A percentile compares a stretch with the other conserved stretches of the same genome.
These are phyloP conservation scores for Nemotelus pantherinus DNA, from an alignment of 2,888 invertebrate genomes.

Conservation along the genomic window DNA sequence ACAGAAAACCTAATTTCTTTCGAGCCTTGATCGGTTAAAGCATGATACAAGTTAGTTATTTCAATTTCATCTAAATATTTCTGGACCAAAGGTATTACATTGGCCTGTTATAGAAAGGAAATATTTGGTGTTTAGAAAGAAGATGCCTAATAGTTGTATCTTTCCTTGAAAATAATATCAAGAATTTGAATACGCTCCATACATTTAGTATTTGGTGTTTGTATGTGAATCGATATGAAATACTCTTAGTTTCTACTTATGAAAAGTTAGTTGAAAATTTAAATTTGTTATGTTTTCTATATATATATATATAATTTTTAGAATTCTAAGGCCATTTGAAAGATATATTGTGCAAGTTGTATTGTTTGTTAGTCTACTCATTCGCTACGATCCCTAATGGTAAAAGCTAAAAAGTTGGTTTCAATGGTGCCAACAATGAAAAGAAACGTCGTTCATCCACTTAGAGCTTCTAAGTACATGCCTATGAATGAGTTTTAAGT, in stretches of 20 bases:
- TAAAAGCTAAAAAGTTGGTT: conserved; percentile 17
- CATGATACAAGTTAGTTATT: too few species aligned
- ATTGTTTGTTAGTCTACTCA: conserved; percentile 27
- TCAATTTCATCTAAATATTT: too few species aligned
- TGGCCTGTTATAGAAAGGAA: too few species aligned
- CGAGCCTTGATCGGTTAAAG: too few species aligned
- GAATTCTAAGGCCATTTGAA: conserved; percentile 48
- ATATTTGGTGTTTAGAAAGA: too few species aligned
- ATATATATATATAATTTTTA: conserved; percentile 17
- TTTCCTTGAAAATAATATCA: too few species aligned
- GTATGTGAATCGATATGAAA: conserved; percentile 20
- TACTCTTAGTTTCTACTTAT: conserved; percentile 14
- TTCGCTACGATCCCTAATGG: conserved; percentile 13
- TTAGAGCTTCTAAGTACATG: not conserved
- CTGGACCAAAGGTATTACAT: too few species aligned
- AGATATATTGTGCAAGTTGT: conserved; percentile 45
- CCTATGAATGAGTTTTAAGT: not conserved
- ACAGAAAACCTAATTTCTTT: too few species aligned
- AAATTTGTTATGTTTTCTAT: not conserved
- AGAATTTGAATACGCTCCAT: not conserved
- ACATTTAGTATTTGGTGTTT: conserved; percentile 26
- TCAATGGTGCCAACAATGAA: not conserved
- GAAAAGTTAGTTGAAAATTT: conserved; percentile 15
- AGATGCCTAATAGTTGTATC: too few species aligned
- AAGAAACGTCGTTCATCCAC: not conserved